Conservation (phyloP, 2,113 vertebrate species). For the Cisticola juncidis region DNA sequence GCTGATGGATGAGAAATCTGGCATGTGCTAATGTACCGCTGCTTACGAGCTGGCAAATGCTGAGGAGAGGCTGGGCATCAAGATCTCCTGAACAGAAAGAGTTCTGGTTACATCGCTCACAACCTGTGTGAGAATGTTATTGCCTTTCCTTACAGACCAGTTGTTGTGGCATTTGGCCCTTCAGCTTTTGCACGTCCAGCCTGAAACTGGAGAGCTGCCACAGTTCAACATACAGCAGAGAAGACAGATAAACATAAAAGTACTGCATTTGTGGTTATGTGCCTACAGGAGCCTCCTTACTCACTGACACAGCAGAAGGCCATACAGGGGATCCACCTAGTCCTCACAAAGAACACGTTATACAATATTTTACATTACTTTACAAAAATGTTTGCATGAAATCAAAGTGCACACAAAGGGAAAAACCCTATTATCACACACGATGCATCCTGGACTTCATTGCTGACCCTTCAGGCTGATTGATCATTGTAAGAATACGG, state of each 20-base stretch:
- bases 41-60: neutral
- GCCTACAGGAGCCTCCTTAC: neutral
- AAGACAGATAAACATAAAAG: neutral
- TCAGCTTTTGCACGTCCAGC: neutral
- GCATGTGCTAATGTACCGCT: neutral
- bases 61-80: neutral
- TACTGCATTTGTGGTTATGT: neutral
- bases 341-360: neutral
- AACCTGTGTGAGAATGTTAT: rapidly evolving
- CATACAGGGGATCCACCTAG: too few relatives aligned
- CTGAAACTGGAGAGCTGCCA: neutral
- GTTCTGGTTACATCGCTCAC: neutral
- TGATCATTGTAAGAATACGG: neutral
- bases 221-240: rapidly evolving
- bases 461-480: neutral
- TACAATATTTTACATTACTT: neutral
- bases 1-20: neutral
- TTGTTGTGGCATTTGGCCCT: neutral
- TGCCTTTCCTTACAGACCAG: neutral
- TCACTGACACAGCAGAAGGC: neutral
- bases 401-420: neutral
- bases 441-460: neutral
- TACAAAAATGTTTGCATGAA: neutral
- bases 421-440: neutral
- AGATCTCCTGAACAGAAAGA: neutral